These are phyloP conservation scores for Clanis bilineata DNA, from an alignment of 2,888 invertebrate genomes.

Conservation along the genomic window DNA sequence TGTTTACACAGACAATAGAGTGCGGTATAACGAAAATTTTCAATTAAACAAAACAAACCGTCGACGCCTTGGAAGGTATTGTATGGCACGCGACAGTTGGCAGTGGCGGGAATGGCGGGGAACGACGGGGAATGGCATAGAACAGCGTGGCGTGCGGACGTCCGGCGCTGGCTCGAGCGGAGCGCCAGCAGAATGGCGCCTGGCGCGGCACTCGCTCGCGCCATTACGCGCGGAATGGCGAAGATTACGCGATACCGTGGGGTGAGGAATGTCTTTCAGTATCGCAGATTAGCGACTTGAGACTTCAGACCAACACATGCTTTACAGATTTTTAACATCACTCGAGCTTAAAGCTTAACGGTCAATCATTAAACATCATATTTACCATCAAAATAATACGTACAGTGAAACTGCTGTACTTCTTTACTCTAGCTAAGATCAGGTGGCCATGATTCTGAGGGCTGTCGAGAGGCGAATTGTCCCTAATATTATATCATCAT, in stretches of 20 bases:
- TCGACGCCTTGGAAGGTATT: conserved; percentile 49
- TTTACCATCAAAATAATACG: no score
- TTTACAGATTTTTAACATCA: conserved; percentile 16
- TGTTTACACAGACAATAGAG: conserved; percentile 53
- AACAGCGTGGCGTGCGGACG: conserved; percentile 48
- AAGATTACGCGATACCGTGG: conserved; percentile 55
- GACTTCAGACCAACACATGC: conserved; percentile 14
- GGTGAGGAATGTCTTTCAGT: conserved; percentile 31
- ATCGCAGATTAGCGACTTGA: conserved; percentile 29
- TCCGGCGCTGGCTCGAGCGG: conserved; percentile 56
- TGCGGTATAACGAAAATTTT: conserved; percentile 70
- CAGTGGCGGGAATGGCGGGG: conserved; percentile 48
- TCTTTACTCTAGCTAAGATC: no score
- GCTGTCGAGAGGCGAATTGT: no score
- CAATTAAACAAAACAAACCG: conserved; percentile 75
- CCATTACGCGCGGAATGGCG: conserved; percentile 53
- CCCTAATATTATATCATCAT: no score
- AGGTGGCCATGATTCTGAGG: no score
- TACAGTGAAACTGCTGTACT: no score
- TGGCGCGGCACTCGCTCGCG: conserved; percentile 43
- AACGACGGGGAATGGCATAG: conserved; percentile 43
- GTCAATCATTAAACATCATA: no score
- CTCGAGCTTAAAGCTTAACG: background rate
- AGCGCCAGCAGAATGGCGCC: conserved; percentile 40
- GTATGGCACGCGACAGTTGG: conserved; percentile 53